Evolutionary conservation across 2,888 invertebrate genomes (phyloP).

Genomic region (Acanthosepion lycidas): DNA sequence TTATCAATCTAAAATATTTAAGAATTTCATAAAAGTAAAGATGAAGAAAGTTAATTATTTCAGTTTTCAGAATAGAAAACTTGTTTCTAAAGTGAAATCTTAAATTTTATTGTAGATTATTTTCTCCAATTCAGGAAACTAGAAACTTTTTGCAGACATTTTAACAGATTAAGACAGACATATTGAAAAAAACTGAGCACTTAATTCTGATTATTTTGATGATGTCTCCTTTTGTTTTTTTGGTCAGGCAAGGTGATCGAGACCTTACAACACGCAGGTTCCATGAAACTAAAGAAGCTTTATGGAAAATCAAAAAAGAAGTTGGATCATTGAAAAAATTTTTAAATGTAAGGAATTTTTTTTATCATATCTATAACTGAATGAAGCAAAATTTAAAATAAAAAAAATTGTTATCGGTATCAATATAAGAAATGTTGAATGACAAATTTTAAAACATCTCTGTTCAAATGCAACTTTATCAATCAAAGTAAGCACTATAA

Average conservation of each 20-base stretch:
- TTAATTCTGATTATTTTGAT: no score
- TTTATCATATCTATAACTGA: no score
- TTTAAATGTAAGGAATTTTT: constrained; percentile 40
- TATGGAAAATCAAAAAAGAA: constrained; percentile 61
- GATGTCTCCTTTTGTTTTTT: neutral
- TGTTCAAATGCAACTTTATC: no score
- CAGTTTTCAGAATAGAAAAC: neutral
- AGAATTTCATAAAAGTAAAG: neutral
- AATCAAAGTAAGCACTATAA: no score
- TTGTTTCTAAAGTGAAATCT: no score
- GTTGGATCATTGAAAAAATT: constrained; percentile 57
- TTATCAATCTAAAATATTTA: no score
- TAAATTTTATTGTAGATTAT: neutral
- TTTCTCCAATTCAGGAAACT: neutral
- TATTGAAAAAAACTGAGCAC: neutral
- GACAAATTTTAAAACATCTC: no score
- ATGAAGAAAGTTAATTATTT: neutral
- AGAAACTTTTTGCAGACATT: neutral
- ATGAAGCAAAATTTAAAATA: no score
- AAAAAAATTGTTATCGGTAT: no score
- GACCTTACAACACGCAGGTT: constrained; percentile 69
- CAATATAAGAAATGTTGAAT: no score
- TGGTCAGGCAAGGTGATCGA: constrained; percentile 68
- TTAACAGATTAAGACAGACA: neutral
- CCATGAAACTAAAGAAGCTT: constrained; percentile 64